A percentile compares a stretch with the other conserved stretches of the same genome.
phyloP scores from a whole-genome alignment of 2,113 vertebrate genomes.

The Oenanthe oenanthe region DNA sequence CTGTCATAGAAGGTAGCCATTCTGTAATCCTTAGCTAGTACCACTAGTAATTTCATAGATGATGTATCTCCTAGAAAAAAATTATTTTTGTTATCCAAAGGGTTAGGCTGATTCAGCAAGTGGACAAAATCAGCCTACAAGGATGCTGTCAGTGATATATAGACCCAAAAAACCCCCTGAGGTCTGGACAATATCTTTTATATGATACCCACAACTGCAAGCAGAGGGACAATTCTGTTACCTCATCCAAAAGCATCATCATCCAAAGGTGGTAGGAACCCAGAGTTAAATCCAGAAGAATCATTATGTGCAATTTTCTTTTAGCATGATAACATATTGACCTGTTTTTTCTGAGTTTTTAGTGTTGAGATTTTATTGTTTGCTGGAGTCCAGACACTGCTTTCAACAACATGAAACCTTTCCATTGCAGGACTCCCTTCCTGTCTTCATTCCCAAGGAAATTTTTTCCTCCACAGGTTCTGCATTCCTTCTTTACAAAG shows the following conservation, averaged over 20 bases:
- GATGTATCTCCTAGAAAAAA: neutral
- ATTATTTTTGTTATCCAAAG: neutral
- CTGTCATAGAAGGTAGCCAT: neutral
- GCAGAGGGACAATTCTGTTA: neutral
- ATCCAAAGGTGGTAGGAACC: neutral
- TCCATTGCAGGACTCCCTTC: neutral
- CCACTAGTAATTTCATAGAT: neutral
- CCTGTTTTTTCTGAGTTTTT: neutral
- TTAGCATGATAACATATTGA: neutral
- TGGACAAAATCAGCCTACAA: neutral
- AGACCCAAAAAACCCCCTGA: accelerated
- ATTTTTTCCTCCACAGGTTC: neutral
- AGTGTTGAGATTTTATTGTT: neutral
- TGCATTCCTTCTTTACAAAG: neutral
- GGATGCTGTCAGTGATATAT: neutral
- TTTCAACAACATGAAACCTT: neutral
- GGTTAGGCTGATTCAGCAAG: neutral
- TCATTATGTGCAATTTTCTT: neutral
- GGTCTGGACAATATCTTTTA: neutral
- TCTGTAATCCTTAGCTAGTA: neutral
- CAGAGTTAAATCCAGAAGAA: neutral
- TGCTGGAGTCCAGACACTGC: neutral
- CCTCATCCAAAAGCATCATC: neutral
- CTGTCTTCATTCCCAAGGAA: neutral
- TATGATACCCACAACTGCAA: neutral